Evolutionary conservation across 2,888 invertebrate species (phyloP), one percentile per base, ranked within the genome.

Genomic region (Ecliptopera silaceata): DNA sequence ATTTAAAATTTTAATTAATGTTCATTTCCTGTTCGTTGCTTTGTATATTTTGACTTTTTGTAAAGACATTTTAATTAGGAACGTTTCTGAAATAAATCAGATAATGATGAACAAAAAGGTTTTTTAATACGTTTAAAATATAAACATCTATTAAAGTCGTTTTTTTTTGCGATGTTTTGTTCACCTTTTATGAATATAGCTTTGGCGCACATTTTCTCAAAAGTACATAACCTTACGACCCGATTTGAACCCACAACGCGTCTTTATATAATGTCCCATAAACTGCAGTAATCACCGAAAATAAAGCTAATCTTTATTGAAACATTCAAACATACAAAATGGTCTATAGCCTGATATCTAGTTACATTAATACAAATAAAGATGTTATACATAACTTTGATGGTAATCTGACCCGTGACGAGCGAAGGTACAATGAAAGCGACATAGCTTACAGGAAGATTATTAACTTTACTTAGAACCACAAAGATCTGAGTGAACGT

Each of bases 361-460:
- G 22, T 56, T 49, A 41, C 32, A 38, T 31, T 59, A 44, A 43
- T 15, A 50, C 43, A 46, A 60, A 56, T 60, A 43, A 61, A 51
- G 55, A 44, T 48, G 51, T 55, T 45, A 57, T 31, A 57, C 47
- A 48, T 56, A 62, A 65, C 59, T 55, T 59, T 62, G 70, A 66
- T 65, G 57, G 68, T 68, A 65, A 69, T 68, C 67, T 66, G 66
- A 71, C 58, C 60, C 64, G 4, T 43, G 53, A 54, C 56, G 39
- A 55, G 47, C 38, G 34, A 31, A n/a, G 45, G 18, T 55, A 54
- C 58, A 64, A 64, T 63, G 61, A 62, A 65, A 65, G 56, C 61
- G 59, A 48, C 42, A 20, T 6, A 39, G 15, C 26, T 31, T 3
- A 20, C 31, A 31, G 20, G 18, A 4, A 48, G 48, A 55, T 55